Conservation (phyloP, 2,797 vertebrate species). For the Paramormyrops hopkinsi region DNA sequence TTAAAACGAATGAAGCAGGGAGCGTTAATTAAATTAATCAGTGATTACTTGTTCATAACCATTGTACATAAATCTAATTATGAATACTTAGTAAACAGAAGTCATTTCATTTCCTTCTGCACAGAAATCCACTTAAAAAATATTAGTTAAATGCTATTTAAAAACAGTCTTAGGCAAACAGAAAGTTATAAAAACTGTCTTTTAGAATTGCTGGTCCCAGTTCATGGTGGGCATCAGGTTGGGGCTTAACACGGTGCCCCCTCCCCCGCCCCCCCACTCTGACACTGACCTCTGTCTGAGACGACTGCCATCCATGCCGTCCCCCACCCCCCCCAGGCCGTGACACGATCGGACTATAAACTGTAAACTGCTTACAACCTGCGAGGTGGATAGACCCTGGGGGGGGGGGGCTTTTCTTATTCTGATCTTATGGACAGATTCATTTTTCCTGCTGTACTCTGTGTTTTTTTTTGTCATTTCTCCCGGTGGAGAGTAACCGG, state of each 20-base stretch:
- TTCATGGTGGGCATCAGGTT: background rate
- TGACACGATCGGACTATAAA: background rate
- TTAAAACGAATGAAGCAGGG: background rate
- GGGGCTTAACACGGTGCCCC: background rate
- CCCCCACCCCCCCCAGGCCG: no score
- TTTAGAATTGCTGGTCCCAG: background rate
- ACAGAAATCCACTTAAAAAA: background rate
- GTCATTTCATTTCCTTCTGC: background rate
- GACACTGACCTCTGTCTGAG: background rate
- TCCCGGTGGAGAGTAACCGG: background rate
- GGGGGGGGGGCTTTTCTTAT: background rate
- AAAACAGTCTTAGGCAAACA: background rate
- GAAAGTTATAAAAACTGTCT: background rate
- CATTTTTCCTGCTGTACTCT: background rate
- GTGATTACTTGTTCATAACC: background rate
- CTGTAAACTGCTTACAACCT: background rate
- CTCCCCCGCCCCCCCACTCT: background rate
- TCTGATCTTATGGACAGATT: background rate
- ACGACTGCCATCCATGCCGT: background rate
- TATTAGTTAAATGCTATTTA: background rate
- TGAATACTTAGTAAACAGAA: background rate
- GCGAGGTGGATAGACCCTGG: background rate
- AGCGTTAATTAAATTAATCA: background rate
- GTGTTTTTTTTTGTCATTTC: background rate
- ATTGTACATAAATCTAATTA: background rate